Percentiles rank a stretch among this genome's conserved stretches.
These are phyloP conservation scores for Ctenosaura bakeri DNA, from an alignment of 2,797 vertebrate species.

Conservation along the genomic window DNA sequence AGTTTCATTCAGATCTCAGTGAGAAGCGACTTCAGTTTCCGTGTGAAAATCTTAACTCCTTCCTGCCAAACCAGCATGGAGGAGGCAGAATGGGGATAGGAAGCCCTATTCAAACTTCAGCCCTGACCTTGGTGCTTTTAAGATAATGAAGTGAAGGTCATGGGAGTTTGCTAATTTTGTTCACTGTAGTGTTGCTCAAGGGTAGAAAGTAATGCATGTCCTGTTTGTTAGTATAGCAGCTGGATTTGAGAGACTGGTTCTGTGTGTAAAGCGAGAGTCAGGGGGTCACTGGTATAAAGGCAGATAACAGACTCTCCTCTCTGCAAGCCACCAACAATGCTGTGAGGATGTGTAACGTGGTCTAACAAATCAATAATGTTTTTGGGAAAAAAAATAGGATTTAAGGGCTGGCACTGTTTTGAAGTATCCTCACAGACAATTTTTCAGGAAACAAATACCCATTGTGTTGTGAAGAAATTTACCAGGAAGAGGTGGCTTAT, in stretches of 20 bases:
- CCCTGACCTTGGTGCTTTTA: neutral
- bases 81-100: neutral
- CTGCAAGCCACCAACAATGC: neutral
- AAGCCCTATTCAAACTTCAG: neutral
- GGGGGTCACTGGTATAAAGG: neutral
- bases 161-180: neutral
- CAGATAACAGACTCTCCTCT: neutral
- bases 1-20: neutral
- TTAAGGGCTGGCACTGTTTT: neutral
- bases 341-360: neutral
- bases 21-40: neutral
- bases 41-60: neutral
- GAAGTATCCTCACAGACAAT: neutral
- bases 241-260: neutral
- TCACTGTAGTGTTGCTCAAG: neutral
- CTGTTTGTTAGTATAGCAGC: neutral
- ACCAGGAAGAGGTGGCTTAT: neutral
- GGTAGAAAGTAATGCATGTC: neutral
- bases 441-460: neutral
- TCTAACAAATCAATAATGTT: neutral
- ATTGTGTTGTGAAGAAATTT: neutral
- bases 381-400: neutral
- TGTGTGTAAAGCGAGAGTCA: neutral
- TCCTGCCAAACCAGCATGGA: neutral
- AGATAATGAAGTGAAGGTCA: neutral